These are phyloP conservation scores for Hoplias malabaricus DNA, from an alignment of 2,113 vertebrate species.

Conservation along the genomic window DNA sequence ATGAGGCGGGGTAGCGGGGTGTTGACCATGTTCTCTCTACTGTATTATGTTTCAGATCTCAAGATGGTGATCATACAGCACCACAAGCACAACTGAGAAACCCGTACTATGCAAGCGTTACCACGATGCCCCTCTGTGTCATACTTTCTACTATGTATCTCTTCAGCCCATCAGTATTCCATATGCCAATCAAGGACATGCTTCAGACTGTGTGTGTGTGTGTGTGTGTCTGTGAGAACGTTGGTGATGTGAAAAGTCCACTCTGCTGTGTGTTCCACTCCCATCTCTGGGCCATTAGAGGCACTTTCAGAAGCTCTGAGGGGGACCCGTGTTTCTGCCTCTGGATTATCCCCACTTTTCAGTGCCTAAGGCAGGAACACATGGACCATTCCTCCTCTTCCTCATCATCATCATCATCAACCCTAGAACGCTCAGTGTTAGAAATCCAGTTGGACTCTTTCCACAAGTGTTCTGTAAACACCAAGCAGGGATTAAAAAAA, in stretches of 20 bases:
- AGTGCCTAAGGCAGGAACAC: not conserved
- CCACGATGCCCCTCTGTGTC: conserved; percentile 49
- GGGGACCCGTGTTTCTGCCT: not conserved
- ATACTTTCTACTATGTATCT: conserved; percentile 45
- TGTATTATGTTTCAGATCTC: conserved; percentile 47
- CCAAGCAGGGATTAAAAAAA: not conserved
- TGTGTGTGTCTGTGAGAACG: not conserved
- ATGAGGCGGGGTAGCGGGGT: conserved; percentile 51
- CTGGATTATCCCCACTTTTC: not conserved
- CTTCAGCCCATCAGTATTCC: not conserved
- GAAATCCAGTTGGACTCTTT: not conserved
- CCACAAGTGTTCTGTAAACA: not conserved
- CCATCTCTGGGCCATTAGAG: not conserved
- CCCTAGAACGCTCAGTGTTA: not conserved
- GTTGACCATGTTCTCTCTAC: conserved; percentile 47
- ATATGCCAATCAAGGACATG: not conserved
- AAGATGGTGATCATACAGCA: conserved; percentile 54
- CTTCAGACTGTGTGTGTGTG: too few relatives aligned
- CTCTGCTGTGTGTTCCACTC: not conserved
- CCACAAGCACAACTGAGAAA: conserved; percentile 75
- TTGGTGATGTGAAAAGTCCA: not conserved
- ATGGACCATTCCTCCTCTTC: not conserved
- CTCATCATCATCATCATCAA: not conserved
- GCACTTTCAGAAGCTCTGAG: not conserved
- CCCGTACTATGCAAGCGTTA: conserved; percentile 77